Evolutionary conservation across 2,888 invertebrate species (phyloP).

Genomic region (Gortyna flavago): DNA sequence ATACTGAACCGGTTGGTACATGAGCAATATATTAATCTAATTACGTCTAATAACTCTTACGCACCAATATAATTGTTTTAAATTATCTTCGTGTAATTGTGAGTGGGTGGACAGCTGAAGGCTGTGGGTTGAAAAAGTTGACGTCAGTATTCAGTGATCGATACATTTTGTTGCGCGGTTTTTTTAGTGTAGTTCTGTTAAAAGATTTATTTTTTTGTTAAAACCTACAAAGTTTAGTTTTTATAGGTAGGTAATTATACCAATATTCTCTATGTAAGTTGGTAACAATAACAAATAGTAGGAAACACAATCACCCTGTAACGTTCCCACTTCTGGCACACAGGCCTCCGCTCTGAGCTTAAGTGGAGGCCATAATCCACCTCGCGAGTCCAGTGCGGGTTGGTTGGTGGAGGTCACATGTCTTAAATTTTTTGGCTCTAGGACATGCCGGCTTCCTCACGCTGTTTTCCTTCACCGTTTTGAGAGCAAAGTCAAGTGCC

Average conservation of each 20-base stretch:
- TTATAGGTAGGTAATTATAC: too few relatives aligned
- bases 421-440: background rate
- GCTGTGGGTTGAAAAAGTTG: conserved; percentile 2
- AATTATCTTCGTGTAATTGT: conserved; percentile 41
- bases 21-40: conserved; percentile 56
- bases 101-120: conserved; percentile 28
- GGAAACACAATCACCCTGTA: background rate
- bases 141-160: conserved; percentile 24
- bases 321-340: background rate
- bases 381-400: background rate
- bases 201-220: too few relatives aligned
- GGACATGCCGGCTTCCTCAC: background rate
- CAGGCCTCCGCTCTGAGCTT: too few relatives aligned
- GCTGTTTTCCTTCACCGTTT: background rate
- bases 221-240: background rate
- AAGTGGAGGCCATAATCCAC: background rate
- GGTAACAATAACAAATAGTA: background rate
- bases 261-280: background rate
- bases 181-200: background rate
- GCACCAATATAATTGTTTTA: conserved; percentile 52
- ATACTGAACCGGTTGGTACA: conserved; percentile 32
- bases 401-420: background rate
- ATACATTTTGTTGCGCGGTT: conserved; percentile 16
- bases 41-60: conserved; percentile 52
- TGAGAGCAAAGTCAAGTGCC: background rate